Conservation (phyloP, 2,113 vertebrate species). For the Poeciliopsis retropinna region DNA sequence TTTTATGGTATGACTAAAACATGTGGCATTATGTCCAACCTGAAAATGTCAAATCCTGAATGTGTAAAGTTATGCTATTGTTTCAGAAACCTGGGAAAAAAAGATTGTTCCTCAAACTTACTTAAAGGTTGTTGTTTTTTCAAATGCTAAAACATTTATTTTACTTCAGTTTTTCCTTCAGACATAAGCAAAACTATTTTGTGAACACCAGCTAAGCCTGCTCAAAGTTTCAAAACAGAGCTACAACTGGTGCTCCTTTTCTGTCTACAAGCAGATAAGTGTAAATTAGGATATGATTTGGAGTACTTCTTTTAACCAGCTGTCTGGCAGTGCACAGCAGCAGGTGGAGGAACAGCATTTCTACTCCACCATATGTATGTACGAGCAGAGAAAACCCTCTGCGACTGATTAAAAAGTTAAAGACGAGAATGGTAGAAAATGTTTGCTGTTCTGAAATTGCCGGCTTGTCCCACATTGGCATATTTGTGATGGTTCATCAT, state of each 20-base stretch:
- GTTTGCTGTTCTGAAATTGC: not conserved
- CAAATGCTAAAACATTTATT: not conserved
- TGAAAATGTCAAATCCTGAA: too few species aligned
- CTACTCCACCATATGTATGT: too few species aligned
- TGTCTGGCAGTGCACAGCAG: not conserved
- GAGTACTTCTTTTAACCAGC: not conserved
- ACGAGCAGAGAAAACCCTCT: not conserved
- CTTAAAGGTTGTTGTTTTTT: too few species aligned
- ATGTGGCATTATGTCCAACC: too few species aligned
- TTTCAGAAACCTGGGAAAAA: not conserved
- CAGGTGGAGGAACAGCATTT: not conserved
- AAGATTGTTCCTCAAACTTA: not conserved
- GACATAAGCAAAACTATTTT: not conserved
- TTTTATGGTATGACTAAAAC: conserved; percentile 7
- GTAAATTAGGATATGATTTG: not conserved
- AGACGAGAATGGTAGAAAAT: not conserved
- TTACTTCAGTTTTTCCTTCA: not conserved
- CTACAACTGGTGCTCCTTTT: not conserved
- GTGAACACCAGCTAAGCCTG: not conserved
- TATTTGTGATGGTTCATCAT: not conserved
- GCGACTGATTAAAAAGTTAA: not conserved
- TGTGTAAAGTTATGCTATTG: not conserved
- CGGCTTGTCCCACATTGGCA: too few species aligned
- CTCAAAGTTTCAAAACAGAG: not conserved
- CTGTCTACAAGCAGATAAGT: not conserved